Evolutionary conservation across 2,888 invertebrate species (phyloP), one percentile per base, ranked within the genome.

Genomic region (Charanyca ferruginea): DNA sequence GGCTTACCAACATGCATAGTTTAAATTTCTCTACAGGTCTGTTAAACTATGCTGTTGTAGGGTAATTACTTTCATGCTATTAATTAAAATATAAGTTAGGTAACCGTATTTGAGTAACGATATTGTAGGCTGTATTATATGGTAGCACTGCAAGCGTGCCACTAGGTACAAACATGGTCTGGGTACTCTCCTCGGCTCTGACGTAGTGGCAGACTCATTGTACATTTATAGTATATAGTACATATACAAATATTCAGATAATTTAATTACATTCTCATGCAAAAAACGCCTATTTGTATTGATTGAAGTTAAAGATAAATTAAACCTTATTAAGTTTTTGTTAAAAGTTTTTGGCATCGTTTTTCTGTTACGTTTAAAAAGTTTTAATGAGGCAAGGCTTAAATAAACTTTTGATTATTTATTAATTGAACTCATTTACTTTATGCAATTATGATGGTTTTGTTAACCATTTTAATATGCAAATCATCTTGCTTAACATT

Each of bases 1-100:
- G 85, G 80, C 81, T 87, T 87, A 87, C 85, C 85, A 86, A 87
- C 87, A 90, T 86, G 88, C 88, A 89, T 92, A 89, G 87, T 89
- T 91, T 85, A 87, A 88, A 91, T 91, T 88, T 91, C 88, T 87
- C 82, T 77, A 78, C 69, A 83, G 83, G 70, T 83, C 83, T 83
- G 82, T 84, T 85, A 83, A 79, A 80, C 69, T 77, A 75, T 82
- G 83, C 77, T 85, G 81, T 87, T 78, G 77, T 81, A 70, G 63
- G 78, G 83, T 89, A 89, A 90, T 91, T 89, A 88, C 85, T 85
- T 81, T 69, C 84, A 85, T 84, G 79, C 77, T 84, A 86, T 86
- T 89, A 86, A 91, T 90, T 89, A 87, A 86, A 87, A 73, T 83
- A 85, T 87, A 81, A 87, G 86, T 86, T 85, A 81, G 79, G 82